phyloP scores from a whole-genome alignment of 2,888 invertebrate genomes.

The Caenorhabditis drosophilae region DNA sequence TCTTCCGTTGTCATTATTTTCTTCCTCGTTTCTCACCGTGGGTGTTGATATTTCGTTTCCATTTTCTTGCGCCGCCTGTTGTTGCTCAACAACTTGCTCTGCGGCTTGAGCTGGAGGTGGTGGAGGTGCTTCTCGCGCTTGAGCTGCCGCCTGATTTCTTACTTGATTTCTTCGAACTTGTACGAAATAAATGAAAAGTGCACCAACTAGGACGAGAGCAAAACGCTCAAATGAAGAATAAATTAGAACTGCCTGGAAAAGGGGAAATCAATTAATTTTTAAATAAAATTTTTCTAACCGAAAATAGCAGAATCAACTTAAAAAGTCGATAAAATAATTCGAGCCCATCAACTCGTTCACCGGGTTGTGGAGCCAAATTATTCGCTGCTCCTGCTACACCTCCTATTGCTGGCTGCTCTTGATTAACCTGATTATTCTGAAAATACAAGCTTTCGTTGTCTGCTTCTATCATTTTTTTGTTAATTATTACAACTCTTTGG shows the following conservation, averaged over 20 bases:
- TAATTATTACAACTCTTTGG: too few relatives aligned
- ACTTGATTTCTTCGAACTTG: conserved; percentile 36
- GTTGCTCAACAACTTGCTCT: neutral
- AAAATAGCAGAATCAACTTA: conserved; percentile 37
- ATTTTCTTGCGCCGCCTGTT: neutral
- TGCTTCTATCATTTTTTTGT: too few relatives aligned
- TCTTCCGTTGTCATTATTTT: conserved; percentile 3
- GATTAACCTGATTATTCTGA: too few relatives aligned
- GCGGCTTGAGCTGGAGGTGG: conserved; percentile 9
- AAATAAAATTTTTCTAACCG: conserved; percentile 6
- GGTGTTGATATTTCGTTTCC: too few relatives aligned
- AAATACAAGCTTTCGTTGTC: too few relatives aligned
- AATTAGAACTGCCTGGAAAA: conserved; percentile 32
- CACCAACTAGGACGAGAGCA: conserved; percentile 24
- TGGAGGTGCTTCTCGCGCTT: conserved; percentile 4
- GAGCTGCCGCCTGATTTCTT: conserved; percentile 7
- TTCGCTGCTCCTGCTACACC: neutral
- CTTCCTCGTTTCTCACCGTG: neutral
- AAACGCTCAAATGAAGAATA: conserved; percentile 49
- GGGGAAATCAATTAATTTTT: neutral
- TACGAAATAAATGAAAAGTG: conserved; percentile 38
- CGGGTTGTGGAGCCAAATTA: neutral
- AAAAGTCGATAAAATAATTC: conserved; percentile 44
- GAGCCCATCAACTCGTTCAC: conserved; percentile 35
- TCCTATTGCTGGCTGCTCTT: neutral